A percentile compares a stretch with the other conserved stretches of the same genome.
Evolutionary conservation across 2,113 vertebrate species (phyloP).

Genomic region (Nesoenas mayeri): DNA sequence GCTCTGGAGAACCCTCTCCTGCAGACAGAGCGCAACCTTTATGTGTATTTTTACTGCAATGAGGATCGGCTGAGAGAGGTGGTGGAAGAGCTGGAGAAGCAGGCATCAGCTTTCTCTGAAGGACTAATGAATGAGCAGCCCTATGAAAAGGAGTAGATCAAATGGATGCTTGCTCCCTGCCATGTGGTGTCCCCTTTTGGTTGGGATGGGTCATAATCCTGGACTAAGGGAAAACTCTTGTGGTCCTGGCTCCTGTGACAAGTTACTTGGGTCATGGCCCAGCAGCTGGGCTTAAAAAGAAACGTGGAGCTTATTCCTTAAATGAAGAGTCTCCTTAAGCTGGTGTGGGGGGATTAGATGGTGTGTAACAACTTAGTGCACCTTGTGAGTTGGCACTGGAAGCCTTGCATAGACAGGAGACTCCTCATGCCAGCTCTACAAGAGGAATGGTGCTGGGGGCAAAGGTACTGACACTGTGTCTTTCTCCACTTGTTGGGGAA

Average conservation of each 20-base stretch:
- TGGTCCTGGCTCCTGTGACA: background rate
- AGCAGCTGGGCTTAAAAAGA: background rate
- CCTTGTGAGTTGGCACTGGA: background rate
- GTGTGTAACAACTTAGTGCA: background rate
- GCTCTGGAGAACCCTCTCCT: background rate
- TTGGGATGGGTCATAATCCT: background rate
- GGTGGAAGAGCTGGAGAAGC: constrained; percentile 44
- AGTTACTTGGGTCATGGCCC: background rate
- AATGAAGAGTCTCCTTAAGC: background rate
- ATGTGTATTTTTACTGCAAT: constrained; percentile 7
- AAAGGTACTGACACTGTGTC: background rate
- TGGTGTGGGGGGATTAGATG: background rate
- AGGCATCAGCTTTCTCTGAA: background rate
- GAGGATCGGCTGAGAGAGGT: background rate
- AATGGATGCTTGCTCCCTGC: background rate
- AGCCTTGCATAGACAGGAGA: background rate
- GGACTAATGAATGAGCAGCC: background rate
- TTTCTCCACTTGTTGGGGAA: background rate
- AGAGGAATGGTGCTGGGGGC: background rate
- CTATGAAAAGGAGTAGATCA: background rate
- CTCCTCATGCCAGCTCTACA: background rate
- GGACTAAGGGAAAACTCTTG: background rate
- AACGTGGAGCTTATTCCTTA: background rate
- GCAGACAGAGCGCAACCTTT: constrained; percentile 10
- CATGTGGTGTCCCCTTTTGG: background rate